Conservation (phyloP, 2,888 invertebrate species). For the Epinotia demarniana region DNA sequence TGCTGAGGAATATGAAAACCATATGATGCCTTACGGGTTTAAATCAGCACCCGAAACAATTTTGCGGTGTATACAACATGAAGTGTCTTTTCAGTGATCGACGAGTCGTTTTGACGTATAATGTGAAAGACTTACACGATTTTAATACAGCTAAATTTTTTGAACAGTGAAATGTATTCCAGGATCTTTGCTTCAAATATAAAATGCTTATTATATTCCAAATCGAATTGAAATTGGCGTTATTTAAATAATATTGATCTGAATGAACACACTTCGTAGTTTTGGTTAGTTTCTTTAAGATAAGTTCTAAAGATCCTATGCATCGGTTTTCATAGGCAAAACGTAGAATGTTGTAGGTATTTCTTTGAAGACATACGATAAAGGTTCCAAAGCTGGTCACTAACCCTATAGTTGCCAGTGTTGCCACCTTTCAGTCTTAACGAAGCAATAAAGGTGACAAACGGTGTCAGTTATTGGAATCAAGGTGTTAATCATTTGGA, state of each 20-base stretch:
- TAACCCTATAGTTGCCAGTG: no score
- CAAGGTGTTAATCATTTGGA: no score
- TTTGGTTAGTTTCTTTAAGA: background rate
- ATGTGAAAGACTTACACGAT: no score
- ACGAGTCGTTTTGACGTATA: background rate
- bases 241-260: background rate
- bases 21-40: background rate
- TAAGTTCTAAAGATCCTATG: background rate
- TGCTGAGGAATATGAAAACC: background rate
- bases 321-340: background rate
- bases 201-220: constrained; percentile 31
- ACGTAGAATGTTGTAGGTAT: background rate
- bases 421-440: no score
- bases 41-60: background rate
- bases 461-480: no score
- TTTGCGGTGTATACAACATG: background rate
- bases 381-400: no score
- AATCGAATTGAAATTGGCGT: background rate
- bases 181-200: background rate
- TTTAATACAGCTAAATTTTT: no score
- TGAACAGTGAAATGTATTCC: background rate
- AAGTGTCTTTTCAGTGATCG: background rate
- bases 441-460: no score
- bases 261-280: background rate
- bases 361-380: background rate